phyloP scores from a whole-genome alignment of 2,888 invertebrate species.

The Bombyx huttoni region DNA sequence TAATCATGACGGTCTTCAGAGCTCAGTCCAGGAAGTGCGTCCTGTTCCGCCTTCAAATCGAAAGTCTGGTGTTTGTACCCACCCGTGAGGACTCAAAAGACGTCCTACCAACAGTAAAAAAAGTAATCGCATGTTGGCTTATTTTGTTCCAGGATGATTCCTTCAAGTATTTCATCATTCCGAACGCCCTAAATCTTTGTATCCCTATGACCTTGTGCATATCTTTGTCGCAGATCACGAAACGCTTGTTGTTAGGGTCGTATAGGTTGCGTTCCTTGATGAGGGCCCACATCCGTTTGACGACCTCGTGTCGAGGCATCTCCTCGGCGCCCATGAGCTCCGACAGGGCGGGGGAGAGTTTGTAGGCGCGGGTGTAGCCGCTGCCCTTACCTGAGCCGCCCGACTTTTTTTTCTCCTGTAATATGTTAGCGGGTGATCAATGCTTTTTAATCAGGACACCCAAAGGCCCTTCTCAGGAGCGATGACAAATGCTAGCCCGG shows the following conservation, averaged over 20 bases:
- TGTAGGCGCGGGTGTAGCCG: constrained; percentile 89
- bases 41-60: no score
- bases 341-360: constrained; percentile 87
- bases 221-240: constrained; percentile 93
- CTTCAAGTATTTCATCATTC: constrained; percentile 98
- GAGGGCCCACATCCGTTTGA: constrained; percentile 91
- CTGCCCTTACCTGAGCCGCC: constrained; percentile 55
- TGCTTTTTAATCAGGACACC: not conserved
- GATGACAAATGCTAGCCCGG: no score
- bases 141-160: no score
- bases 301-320: constrained; percentile 90
- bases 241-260: constrained; percentile 96
- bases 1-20: not conserved
- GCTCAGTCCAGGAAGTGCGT: constrained; percentile 79
- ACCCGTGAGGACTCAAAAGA: no score
- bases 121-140: no score
- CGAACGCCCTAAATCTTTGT: constrained; percentile 94
- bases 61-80: no score
- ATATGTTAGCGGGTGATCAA: not conserved
- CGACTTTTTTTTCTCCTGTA: constrained; percentile 4
- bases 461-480: no score
- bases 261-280: constrained; percentile 91
- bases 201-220: constrained; percentile 90
- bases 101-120: no score
- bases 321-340: constrained; percentile 87